Base-by-base conservation (phyloP, 2,888 invertebrate genomes). In the Ptychoptera albimana region DNA sequence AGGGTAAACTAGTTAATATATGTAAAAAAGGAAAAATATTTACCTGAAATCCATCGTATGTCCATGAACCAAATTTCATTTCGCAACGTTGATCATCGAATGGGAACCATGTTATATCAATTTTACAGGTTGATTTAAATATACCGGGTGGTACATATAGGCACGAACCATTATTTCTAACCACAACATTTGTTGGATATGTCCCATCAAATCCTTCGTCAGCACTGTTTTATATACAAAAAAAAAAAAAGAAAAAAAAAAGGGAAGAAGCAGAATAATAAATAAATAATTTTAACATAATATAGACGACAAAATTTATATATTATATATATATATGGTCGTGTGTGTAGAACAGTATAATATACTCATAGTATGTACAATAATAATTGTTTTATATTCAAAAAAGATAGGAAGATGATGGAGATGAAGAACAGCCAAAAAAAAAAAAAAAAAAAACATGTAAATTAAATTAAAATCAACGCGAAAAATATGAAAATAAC, bases 31-130 rank as follows among this genome's bases (percentile, higher is more conserved):
- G 29, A 40, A 31, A 16, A 38, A 39, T 57, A 54, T 54, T 63
- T 62, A 87, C 87, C 79, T 88, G 88, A 71, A 86, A 82, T 54
- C 93, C 93, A 66, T 92, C 91, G 68, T 97, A 94, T 49, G 97
- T 96, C 98, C 97, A 98, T 60, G 94, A 94, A 56, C 97, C 97
- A 64, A 97, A 98, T 74, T 97, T 92, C 87, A 96, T 89, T 65
- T 91, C 87, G 69, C 97, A 97, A 56, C 84, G 81, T 70, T 97
- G 97, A 71, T 96, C 94, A 67, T 97, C 97, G 70, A 96, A 97
- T 46, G 96, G 96, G 69, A 97, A 97, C 94, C 94, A 96, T 54
- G 93, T 94, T 72, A 97, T 96, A 72, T 96, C 93, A 60, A 97
- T 96, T 70, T 89, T 89, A 72, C 96, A 97, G 53, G 94, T 96